Evolutionary conservation across 2,113 vertebrate genomes (phyloP).

Genomic region (Upupa epops): DNA sequence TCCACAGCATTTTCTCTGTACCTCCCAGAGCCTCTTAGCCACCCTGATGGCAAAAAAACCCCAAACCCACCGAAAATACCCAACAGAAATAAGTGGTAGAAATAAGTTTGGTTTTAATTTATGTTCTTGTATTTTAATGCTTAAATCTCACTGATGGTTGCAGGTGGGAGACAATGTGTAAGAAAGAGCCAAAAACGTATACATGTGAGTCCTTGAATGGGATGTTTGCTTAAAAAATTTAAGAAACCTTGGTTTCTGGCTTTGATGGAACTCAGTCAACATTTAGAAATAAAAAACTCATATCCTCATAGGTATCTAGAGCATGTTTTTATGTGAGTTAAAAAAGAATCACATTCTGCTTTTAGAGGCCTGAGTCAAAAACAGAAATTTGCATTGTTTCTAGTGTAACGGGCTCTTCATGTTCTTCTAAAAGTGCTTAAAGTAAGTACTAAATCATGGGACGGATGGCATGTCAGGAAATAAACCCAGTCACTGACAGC

Average conservation of each 20-base stretch:
- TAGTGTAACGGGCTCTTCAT: background rate
- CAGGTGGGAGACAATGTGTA: background rate
- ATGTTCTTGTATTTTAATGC: background rate
- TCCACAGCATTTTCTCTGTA: background rate
- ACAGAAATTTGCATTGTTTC: background rate
- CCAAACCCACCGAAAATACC: too few species aligned
- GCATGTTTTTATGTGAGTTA: background rate
- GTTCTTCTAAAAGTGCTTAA: background rate
- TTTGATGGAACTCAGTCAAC: background rate
- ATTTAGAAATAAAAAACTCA: background rate
- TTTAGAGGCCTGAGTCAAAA: background rate
- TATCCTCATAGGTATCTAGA: background rate
- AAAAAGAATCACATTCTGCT: background rate
- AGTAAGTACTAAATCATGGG: background rate
- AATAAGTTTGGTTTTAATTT: background rate
- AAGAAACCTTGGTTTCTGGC: background rate
- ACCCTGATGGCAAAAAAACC: background rate
- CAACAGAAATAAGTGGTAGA: background rate
- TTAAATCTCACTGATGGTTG: background rate
- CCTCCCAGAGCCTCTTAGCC: background rate
- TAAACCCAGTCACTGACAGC: background rate
- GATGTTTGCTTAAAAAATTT: background rate
- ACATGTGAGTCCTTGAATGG: background rate
- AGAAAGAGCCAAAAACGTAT: background rate
- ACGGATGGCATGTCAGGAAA: background rate